Base-by-base conservation (phyloP, 2,888 invertebrate genomes). In the Leptothorax acervorum region DNA sequence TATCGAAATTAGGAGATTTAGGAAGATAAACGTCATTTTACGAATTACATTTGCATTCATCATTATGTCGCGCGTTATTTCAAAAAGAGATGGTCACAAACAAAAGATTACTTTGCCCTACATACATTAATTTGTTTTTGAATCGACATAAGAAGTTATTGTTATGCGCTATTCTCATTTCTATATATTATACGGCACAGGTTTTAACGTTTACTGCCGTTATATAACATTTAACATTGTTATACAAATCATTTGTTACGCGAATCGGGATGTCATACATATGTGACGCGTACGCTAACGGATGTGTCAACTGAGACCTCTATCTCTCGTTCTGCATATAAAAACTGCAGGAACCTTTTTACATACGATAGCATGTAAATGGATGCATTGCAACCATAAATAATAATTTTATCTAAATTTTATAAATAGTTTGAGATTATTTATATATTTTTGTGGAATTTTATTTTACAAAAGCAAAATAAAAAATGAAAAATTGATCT, bases 181-280 rank as follows among this genome's bases (percentile, higher is more conserved):
- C 39, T 65, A 42, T 23, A 42, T 71, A 57, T 9, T 28, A 55
- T 35, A 39, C 39, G 5, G 39, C 15, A 28, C 15, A 73, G 28
- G n/a, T 55, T 57, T 57, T 18, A 42, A 73, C 11, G n/a, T 73
- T 57, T 39, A 15, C 12, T 15, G 15, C 12, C 39, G n/a, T 71
- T 73, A 57, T 28, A 15, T 35, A 35, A 68, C 11, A 9, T 68
- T 68, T 35, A 35, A 68, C 11, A 9, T 68, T 68, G 28, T 45
- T 66, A 53, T 66, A 53, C 53, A 53, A 70, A 70, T 35, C 23
- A 71, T 71, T 55, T 70, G 31, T 51, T 55, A 28, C 18, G 73
- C 42, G 15, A 73, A 73, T 73, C 42, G 42, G 28, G 5, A 73
- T 73, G 42, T 57, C 73, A 42, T 11, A 1, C 28, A 57, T 45